Percentiles rank a stretch among this genome's conserved stretches.
phyloP scores from a whole-genome alignment of 1,140 invertebrate species.

The Ganaspis sp. region DNA sequence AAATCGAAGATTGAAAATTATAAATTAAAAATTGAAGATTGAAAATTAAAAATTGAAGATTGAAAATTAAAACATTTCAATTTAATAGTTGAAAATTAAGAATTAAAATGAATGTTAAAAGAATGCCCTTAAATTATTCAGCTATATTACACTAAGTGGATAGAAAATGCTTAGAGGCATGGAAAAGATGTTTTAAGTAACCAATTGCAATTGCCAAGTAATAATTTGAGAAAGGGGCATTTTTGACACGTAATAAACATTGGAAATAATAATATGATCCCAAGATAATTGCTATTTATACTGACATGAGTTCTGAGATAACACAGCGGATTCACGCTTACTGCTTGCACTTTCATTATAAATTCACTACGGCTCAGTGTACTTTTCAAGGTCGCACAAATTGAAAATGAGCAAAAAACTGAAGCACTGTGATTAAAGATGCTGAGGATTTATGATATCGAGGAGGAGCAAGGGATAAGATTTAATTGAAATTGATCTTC shows the following conservation, averaged over 20 bases:
- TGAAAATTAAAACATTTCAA: too few species aligned
- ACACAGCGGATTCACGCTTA: conserved; percentile 10
- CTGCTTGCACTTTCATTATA: conserved; percentile 24
- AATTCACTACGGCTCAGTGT: background rate
- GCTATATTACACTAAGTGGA: too few species aligned
- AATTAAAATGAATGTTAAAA: too few species aligned
- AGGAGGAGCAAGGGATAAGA: background rate
- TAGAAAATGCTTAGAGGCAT: background rate
- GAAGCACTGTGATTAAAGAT: background rate
- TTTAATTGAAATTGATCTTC: background rate
- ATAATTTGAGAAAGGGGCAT: background rate
- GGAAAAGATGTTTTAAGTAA: too few species aligned
- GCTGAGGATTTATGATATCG: background rate
- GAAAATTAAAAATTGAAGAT: too few species aligned
- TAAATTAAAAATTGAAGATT: too few species aligned
- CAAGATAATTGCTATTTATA: background rate
- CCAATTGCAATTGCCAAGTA: background rate
- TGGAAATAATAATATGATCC: conserved; percentile 9
- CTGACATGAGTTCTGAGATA: background rate
- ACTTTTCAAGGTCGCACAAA: conserved; percentile 20
- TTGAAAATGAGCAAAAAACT: conserved; percentile 13
- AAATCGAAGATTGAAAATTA: too few species aligned
- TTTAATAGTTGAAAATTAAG: too few species aligned
- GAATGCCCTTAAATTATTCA: too few species aligned
- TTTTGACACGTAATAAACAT: background rate